Percentiles rank a stretch among this genome's conserved stretches.
Conservation (phyloP, 2,888 invertebrate species). For the Tribolium freemani region DNA sequence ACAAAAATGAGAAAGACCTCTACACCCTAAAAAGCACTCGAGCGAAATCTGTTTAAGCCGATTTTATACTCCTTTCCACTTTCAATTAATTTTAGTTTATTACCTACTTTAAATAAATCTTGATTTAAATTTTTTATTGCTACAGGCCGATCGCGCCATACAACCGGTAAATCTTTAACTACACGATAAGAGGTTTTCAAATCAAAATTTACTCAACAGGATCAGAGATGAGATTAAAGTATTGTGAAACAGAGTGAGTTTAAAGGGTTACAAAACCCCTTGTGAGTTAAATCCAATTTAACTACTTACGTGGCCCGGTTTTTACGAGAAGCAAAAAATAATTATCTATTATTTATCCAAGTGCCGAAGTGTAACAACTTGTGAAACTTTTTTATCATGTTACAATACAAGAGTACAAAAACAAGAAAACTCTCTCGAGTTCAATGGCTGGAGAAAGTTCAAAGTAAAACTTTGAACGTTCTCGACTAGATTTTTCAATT, state of each 20-base stretch:
- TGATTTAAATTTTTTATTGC: not conserved
- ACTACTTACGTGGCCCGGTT: conserved; percentile 11
- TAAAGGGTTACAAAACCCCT: conserved; percentile 18
- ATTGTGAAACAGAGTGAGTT: conserved; percentile 15
- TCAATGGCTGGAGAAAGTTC: not conserved
- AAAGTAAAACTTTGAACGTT: not conserved
- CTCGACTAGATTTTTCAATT: not conserved
- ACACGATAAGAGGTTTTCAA: conserved; percentile 19
- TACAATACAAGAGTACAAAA: no score
- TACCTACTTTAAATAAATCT: not conserved
- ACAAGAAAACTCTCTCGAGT: no score
- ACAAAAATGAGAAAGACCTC: conserved; percentile 20
- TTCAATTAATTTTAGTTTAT: conserved; percentile 4
- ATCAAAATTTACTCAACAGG: conserved; percentile 21
- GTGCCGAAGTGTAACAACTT: not conserved
- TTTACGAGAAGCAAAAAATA: not conserved
- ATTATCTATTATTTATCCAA: not conserved
- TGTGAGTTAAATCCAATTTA: conserved; percentile 29
- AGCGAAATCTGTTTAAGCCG: conserved; percentile 1
- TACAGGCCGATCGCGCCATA: not conserved
- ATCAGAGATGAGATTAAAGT: conserved; percentile 26
- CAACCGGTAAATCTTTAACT: not conserved
- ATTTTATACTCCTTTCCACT: conserved; percentile 7
- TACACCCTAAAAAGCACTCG: not conserved
- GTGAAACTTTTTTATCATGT: no score